Conservation (phyloP, 2,888 invertebrate genomes). For the Clostera curtula region DNA sequence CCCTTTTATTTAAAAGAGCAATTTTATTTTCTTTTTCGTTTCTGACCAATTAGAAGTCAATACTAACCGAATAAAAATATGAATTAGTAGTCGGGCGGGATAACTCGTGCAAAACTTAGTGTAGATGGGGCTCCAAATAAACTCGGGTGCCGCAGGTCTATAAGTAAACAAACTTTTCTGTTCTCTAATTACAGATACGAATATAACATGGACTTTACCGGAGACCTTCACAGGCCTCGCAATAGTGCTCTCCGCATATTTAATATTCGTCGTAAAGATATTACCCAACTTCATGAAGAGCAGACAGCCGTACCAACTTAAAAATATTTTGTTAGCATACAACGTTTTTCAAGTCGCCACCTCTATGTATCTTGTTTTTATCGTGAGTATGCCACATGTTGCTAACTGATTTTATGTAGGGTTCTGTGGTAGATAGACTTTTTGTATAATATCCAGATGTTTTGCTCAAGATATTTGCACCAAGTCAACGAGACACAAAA, state of each 20-base stretch:
- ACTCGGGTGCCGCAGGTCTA: background rate
- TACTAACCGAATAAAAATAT: too few species aligned
- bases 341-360: constrained; percentile 80
- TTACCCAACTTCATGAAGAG: constrained; percentile 83
- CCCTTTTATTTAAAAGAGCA: too few species aligned
- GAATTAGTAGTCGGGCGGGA: too few species aligned
- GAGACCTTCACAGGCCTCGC: constrained; percentile 36
- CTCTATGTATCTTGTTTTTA: constrained; percentile 74
- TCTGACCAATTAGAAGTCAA: too few species aligned
- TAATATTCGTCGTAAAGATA: constrained; percentile 77
- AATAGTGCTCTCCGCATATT: constrained; percentile 75
- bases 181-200: constrained; percentile 29
- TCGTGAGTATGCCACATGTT: constrained; percentile 62
- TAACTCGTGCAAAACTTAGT: too few species aligned
- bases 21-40: too few species aligned
- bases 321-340: constrained; percentile 78
- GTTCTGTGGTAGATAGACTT: background rate
- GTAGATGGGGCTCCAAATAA: too few species aligned
- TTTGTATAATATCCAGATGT: too few species aligned
- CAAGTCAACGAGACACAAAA: too few species aligned
- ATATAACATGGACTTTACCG: constrained; percentile 41
- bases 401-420: constrained; percentile 4
- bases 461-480: too few species aligned
- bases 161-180: constrained; percentile 1
- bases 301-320: constrained; percentile 77